Conservation (phyloP, 2,797 vertebrate species). For the Alcedo atthis region DNA sequence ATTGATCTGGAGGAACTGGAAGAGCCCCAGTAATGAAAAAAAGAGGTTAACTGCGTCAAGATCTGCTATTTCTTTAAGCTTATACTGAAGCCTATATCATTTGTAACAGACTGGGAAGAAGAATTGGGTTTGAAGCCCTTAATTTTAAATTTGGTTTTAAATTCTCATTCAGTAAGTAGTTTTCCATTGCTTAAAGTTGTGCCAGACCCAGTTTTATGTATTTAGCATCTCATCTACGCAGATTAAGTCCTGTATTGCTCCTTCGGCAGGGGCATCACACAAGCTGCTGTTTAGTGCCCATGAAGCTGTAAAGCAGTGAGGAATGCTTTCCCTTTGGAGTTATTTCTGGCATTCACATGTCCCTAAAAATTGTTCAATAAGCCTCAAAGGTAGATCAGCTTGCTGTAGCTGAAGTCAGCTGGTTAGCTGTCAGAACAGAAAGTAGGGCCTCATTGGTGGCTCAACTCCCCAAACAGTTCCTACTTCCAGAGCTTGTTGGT, state of each 20-base stretch:
- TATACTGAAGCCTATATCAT: neutral
- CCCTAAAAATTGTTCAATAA: neutral
- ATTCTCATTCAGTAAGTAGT: neutral
- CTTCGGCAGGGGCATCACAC: neutral
- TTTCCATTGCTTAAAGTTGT: neutral
- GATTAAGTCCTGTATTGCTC: neutral
- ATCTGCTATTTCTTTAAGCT: neutral
- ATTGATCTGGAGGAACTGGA: constrained; percentile 50
- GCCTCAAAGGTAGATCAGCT: neutral
- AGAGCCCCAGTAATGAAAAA: constrained; percentile 24
- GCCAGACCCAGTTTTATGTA: neutral
- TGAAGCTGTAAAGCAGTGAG: neutral
- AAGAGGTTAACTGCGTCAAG: neutral
- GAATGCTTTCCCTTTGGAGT: neutral
- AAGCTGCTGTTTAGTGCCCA: neutral
- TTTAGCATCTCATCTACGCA: neutral
- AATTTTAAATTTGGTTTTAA: neutral
- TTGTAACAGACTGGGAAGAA: neutral
- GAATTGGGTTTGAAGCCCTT: neutral
- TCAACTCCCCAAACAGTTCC: neutral
- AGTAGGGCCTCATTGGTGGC: neutral
- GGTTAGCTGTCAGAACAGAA: neutral
- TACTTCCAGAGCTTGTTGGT: neutral
- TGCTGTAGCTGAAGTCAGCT: neutral
- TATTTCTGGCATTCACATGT: neutral